Conservation (phyloP, 2,797 vertebrate genomes). For the Sebastolobus altivelis region DNA sequence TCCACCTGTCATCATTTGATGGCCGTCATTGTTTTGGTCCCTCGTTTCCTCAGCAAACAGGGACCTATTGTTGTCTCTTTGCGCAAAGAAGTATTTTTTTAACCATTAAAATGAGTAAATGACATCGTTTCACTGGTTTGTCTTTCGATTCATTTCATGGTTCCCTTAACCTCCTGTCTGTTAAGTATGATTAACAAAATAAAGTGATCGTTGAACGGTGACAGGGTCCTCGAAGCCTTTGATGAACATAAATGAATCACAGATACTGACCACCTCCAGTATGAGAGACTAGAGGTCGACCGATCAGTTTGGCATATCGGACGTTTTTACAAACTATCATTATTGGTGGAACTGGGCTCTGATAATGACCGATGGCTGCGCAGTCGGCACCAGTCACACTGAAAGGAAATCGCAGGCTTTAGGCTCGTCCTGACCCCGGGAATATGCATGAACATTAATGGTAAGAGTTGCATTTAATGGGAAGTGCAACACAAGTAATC, state of each 20-base stretch:
- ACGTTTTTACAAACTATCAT: no score
- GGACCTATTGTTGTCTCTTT: slow-evolving; percentile 82
- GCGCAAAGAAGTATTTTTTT: slow-evolving; percentile 91
- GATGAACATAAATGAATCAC: background rate
- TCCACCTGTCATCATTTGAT: slow-evolving; percentile 84
- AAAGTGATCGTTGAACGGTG: slow-evolving; percentile 68
- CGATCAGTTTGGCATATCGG: no score
- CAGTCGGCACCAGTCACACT: no score
- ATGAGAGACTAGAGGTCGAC: background rate
- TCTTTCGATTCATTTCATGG: slow-evolving; percentile 67
- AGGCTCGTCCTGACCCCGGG: no score
- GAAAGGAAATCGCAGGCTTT: no score
- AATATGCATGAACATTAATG: no score
- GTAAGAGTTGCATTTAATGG: no score
- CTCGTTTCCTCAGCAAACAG: slow-evolving; percentile 68
- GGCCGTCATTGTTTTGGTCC: slow-evolving; percentile 81
- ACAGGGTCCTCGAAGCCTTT: slow-evolving; percentile 22
- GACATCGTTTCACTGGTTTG: slow-evolving; percentile 67
- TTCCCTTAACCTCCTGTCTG: slow-evolving; percentile 68
- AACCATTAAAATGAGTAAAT: slow-evolving; percentile 88
- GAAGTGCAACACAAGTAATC: no score
- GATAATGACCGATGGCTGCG: no score
- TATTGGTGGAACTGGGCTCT: no score
- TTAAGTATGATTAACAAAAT: slow-evolving; percentile 77
- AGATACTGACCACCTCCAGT: background rate